Conservation (phyloP, 2,113 vertebrate genomes). For the Saguinus midas region DNA sequence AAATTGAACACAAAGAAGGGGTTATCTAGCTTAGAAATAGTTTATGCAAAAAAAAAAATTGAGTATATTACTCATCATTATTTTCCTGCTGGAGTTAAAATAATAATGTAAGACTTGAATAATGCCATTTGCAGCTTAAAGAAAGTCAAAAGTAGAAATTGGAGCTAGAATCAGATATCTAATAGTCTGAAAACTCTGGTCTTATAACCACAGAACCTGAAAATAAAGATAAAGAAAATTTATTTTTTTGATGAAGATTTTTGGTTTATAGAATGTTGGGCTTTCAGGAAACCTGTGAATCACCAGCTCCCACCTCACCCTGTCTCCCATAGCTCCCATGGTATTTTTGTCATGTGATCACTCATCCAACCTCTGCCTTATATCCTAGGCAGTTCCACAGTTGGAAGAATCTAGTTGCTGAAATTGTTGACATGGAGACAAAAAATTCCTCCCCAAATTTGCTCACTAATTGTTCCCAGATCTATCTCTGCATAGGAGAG, state of each 20-base stretch:
- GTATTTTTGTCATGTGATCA: background rate
- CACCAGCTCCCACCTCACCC: accelerated
- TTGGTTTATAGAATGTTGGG: background rate
- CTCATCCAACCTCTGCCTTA: background rate
- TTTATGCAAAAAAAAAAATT: constrained; percentile 18
- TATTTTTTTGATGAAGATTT: background rate
- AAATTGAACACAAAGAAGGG: background rate
- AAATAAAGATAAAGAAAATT: background rate
- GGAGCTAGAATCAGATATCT: constrained; percentile 27
- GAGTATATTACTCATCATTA: background rate
- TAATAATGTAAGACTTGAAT: background rate
- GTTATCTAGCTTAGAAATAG: background rate
- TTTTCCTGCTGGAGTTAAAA: background rate
- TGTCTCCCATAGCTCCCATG: background rate
- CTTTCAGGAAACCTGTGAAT: background rate
- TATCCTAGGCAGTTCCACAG: background rate
- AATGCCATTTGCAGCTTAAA: background rate
- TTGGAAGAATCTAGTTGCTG: background rate
- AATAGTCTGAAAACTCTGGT: background rate
- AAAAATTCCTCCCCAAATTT: background rate
- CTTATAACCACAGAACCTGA: background rate
- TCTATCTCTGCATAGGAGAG: background rate
- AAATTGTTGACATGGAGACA: background rate
- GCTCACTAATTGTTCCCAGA: background rate
- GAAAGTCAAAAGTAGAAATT: background rate